Percentiles rank a stretch among this genome's conserved stretches.
Conservation (phyloP, 2,888 invertebrate species). For the Epirrhoe alternata region DNA sequence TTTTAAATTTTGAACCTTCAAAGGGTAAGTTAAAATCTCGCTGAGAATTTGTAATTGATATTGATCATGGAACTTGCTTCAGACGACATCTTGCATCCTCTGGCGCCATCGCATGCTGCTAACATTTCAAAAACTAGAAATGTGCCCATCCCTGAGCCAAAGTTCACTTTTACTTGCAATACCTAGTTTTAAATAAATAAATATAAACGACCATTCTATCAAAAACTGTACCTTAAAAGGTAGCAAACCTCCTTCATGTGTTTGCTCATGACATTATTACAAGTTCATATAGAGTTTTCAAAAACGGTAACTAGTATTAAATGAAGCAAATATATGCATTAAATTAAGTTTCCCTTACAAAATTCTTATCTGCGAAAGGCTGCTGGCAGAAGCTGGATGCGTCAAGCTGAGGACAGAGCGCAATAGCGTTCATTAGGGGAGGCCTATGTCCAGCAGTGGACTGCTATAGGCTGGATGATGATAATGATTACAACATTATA, state of each 20-base stretch:
- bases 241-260: background rate
- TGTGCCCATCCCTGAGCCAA: conserved; percentile 41
- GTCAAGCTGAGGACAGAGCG: too few relatives aligned
- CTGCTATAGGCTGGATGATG: too few relatives aligned
- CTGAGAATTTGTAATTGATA: conserved; percentile 19
- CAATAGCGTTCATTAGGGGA: too few relatives aligned
- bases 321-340: background rate
- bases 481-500: too few relatives aligned
- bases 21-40: conserved; percentile 8
- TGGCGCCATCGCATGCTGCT: conserved; percentile 43
- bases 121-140: conserved; percentile 43
- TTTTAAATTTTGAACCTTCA: background rate
- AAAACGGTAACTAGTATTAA: background rate
- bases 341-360: background rate
- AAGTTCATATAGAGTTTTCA: too few relatives aligned
- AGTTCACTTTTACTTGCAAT: conserved; percentile 48
- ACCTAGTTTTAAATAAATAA: conserved; percentile 6
- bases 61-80: conserved; percentile 29
- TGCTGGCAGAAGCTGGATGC: too few relatives aligned
- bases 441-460: too few relatives aligned
- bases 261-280: background rate
- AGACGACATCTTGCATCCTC: conserved; percentile 46
- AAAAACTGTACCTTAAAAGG: background rate
- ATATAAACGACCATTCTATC: background rate
- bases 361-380: too few relatives aligned